Conservation (phyloP, 2,888 invertebrate genomes). For the Eristalis pertinax region DNA sequence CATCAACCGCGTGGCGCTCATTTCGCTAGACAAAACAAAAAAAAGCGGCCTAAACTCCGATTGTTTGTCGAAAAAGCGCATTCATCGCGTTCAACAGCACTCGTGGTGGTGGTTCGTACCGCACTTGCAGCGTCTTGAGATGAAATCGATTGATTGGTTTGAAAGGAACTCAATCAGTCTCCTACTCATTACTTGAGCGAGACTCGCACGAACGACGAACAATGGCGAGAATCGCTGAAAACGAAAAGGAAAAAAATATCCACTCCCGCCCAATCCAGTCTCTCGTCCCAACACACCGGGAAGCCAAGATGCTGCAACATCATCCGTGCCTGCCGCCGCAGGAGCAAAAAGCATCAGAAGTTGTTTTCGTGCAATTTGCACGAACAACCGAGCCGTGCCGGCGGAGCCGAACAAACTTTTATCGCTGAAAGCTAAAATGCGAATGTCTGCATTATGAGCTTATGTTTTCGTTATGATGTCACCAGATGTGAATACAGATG, state of each 20-base stretch:
- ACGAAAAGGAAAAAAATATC: not conserved
- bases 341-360: slow-evolving; percentile 20
- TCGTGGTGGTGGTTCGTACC: not conserved
- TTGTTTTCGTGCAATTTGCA: slow-evolving; percentile 63
- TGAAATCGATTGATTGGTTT: not conserved
- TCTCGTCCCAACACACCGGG: too few relatives aligned
- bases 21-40: not conserved
- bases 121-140: not conserved
- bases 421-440: slow-evolving; percentile 67
- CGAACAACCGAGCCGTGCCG: slow-evolving; percentile 26
- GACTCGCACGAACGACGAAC: not conserved
- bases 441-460: slow-evolving; percentile 70
- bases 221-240: not conserved
- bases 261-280: not conserved
- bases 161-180: not conserved
- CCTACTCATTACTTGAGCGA: not conserved
- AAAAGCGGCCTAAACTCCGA: not conserved
- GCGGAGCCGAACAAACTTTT: slow-evolving; percentile 37
- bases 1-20: not conserved
- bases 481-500: slow-evolving; percentile 48
- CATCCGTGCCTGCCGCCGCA: not conserved
- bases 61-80: not conserved
- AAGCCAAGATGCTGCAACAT: slow-evolving; percentile 15
- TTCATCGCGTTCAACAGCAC: not conserved
- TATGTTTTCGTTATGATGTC: slow-evolving; percentile 72